A percentile compares a stretch with the other conserved stretches of the same genome.
phyloP scores from a whole-genome alignment of 2,113 vertebrate genomes.

The Coturnix japonica region DNA sequence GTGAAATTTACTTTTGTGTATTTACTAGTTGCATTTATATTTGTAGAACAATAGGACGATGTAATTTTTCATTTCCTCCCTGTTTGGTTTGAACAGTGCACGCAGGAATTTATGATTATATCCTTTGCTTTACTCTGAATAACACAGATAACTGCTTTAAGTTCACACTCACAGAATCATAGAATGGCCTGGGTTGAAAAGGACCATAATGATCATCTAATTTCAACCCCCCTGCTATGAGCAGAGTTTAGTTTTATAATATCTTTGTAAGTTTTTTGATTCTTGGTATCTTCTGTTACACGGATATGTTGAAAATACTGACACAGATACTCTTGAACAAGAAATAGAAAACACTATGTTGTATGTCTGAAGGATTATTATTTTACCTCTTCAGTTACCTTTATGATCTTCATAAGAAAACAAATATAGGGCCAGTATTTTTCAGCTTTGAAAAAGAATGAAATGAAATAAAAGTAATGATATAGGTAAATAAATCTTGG shows the following conservation, averaged over 20 bases:
- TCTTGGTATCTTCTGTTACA: not conserved
- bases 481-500: not conserved
- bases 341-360: not conserved
- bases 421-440: not conserved
- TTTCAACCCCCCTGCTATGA: too few species aligned
- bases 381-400: not conserved
- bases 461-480: not conserved
- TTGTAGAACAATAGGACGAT: not conserved
- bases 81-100: not conserved
- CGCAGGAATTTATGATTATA: not conserved
- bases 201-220: too few species aligned
- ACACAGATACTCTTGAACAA: not conserved
- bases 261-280: not conserved
- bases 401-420: conserved; percentile 7
- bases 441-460: not conserved
- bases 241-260: not conserved
- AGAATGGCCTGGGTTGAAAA: too few species aligned
- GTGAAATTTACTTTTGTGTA: not conserved
- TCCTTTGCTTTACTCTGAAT: not conserved
- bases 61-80: not conserved
- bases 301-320: not conserved
- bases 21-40: not conserved
- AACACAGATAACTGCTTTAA: not conserved
- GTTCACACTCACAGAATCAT: too few species aligned
- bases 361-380: not conserved